phyloP scores from a whole-genome alignment of 2,113 vertebrate species.

The Lepus timidus region DNA sequence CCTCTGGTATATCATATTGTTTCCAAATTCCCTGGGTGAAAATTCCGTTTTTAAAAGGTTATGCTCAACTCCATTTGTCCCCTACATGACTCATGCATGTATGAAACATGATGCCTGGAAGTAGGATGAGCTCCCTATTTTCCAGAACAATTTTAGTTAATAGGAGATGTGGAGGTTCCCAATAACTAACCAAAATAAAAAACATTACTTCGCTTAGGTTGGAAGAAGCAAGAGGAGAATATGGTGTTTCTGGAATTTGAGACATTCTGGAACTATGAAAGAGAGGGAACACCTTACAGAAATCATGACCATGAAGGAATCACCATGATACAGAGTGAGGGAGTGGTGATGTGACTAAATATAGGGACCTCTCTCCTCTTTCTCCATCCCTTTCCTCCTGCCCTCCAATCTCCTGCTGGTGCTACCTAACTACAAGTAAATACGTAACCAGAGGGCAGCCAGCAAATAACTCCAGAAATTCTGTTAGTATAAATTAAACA shows the following conservation, averaged over 20 bases:
- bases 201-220: neutral
- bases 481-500: neutral
- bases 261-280: neutral
- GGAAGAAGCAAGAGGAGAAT: neutral
- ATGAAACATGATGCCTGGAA: neutral
- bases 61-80: neutral
- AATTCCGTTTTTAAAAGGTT: neutral
- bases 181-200: neutral
- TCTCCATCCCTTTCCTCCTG: neutral
- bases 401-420: neutral
- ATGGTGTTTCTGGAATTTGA: neutral
- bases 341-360: neutral
- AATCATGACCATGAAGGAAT: neutral
- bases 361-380: neutral
- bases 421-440: neutral
- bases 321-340: neutral
- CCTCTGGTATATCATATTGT: neutral
- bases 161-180: neutral
- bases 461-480: neutral
- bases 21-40: neutral
- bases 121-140: neutral
- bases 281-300: neutral
- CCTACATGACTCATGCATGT: neutral
- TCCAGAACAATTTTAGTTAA: neutral
- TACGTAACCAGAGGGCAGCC: neutral